Evolutionary conservation across 2,113 vertebrate species (phyloP).

Genomic region (Saguinus imperator): DNA sequence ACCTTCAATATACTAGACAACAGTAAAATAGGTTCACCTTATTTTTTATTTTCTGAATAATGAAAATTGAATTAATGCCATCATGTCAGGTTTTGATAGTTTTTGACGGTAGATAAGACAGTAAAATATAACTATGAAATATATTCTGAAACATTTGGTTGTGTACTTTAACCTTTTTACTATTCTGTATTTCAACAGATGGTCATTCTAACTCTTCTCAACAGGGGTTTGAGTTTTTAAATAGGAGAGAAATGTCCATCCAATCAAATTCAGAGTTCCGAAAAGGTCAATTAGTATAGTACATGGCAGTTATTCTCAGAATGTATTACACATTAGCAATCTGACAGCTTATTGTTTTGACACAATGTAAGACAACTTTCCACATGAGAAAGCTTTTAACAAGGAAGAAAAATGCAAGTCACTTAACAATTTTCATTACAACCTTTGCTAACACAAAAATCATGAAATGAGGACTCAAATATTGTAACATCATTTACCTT

Average conservation of each 20-base stretch:
- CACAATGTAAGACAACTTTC: slow-evolving; percentile 40
- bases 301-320: slow-evolving; percentile 41
- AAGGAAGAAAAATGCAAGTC: slow-evolving; percentile 48
- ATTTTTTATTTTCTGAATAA: neutral
- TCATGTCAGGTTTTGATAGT: neutral
- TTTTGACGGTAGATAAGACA: neutral
- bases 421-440: slow-evolving; percentile 59
- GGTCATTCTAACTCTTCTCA: slow-evolving; percentile 13
- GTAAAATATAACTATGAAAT: neutral
- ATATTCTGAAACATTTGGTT: slow-evolving; percentile 12
- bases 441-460: neutral
- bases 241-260: slow-evolving; percentile 34
- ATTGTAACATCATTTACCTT: neutral
- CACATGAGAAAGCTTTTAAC: slow-evolving; percentile 66
- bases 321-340: slow-evolving; percentile 61
- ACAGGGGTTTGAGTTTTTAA: slow-evolving; percentile 59
- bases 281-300: slow-evolving; percentile 76
- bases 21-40: neutral
- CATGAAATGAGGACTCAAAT: neutral
- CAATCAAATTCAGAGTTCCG: slow-evolving; percentile 50
- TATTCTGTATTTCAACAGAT: slow-evolving; percentile 60
- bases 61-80: slow-evolving; percentile 37
- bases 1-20: neutral
- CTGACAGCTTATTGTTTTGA: slow-evolving; percentile 63
- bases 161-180: slow-evolving; percentile 70